phyloP scores from a whole-genome alignment of 2,888 invertebrate genomes.

The Aleiodes leptofemur region DNA sequence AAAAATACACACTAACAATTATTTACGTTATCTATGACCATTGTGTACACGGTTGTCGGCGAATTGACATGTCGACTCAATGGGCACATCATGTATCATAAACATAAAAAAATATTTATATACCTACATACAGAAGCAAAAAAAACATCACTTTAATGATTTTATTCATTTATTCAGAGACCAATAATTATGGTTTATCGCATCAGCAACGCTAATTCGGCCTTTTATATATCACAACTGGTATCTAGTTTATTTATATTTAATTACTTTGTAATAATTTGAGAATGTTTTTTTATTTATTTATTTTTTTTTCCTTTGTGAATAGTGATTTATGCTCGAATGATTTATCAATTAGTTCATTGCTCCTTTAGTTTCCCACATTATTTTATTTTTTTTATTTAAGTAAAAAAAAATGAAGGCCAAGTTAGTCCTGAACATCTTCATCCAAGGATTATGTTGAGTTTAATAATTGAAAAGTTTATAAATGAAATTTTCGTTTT shows the following conservation, averaged over 20 bases:
- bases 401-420: slow-evolving; percentile 8
- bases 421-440: slow-evolving; percentile 29
- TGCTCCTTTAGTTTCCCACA: not conserved
- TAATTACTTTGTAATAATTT: slow-evolving; percentile 19
- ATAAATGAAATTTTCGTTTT: not conserved
- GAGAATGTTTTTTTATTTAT: slow-evolving; percentile 23
- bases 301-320: slow-evolving; percentile 16
- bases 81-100: slow-evolving; percentile 53
- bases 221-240: slow-evolving; percentile 59
- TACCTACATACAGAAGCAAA: slow-evolving; percentile 45
- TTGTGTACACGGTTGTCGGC: slow-evolving; percentile 40
- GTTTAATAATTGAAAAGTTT: not conserved
- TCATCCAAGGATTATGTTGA: not conserved
- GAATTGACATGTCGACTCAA: slow-evolving; percentile 47
- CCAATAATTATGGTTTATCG: slow-evolving; percentile 64
- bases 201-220: slow-evolving; percentile 74
- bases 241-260: slow-evolving; percentile 39
- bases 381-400: slow-evolving; percentile 12
- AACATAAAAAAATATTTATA: slow-evolving; percentile 45
- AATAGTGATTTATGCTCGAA: slow-evolving; percentile 16
- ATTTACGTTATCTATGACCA: slow-evolving; percentile 39
- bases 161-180: slow-evolving; percentile 60
- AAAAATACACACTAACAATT: slow-evolving; percentile 57
- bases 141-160: slow-evolving; percentile 61
- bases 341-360: slow-evolving; percentile 15